phyloP scores from a whole-genome alignment of 2,113 vertebrate species.

The Passer montanus region DNA sequence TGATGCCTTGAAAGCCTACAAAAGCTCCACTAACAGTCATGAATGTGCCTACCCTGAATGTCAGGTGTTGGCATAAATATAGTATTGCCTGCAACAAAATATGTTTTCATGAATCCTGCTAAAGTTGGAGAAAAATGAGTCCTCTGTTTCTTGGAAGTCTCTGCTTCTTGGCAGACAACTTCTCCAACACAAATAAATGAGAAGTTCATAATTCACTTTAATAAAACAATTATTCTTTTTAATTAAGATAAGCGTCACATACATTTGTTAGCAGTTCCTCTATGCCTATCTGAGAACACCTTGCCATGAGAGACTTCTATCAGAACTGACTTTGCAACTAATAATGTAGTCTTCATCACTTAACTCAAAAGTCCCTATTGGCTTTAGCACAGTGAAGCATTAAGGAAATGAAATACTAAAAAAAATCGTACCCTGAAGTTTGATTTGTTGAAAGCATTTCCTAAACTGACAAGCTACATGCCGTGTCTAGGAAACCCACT shows the following conservation, averaged over 20 bases:
- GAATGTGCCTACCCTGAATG: neutral
- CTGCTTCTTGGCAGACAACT: neutral
- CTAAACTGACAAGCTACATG: constrained; percentile 78
- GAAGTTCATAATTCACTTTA: constrained; percentile 9
- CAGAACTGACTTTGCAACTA: constrained; percentile 64
- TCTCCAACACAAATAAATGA: neutral
- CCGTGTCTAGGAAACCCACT: constrained; percentile 74
- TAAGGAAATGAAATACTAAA: constrained; percentile 72
- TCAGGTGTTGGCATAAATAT: neutral
- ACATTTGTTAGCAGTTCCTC: neutral
- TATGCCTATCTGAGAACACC: constrained; percentile 42
- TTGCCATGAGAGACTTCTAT: constrained; percentile 62
- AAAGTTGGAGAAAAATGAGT: neutral
- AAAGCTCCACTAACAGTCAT: neutral
- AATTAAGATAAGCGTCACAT: constrained; percentile 53
- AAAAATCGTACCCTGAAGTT: constrained; percentile 67
- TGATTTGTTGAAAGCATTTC: constrained; percentile 78
- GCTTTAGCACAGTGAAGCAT: constrained; percentile 76
- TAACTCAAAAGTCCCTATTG: constrained; percentile 71
- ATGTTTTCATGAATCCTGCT: neutral
- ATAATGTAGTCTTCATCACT: constrained; percentile 74
- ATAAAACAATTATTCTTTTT: constrained; percentile 46
- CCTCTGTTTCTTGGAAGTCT: neutral
- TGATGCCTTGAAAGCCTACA: neutral
- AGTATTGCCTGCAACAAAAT: neutral